Conservation (phyloP, 2,113 vertebrate species). For the Fulica atra region DNA sequence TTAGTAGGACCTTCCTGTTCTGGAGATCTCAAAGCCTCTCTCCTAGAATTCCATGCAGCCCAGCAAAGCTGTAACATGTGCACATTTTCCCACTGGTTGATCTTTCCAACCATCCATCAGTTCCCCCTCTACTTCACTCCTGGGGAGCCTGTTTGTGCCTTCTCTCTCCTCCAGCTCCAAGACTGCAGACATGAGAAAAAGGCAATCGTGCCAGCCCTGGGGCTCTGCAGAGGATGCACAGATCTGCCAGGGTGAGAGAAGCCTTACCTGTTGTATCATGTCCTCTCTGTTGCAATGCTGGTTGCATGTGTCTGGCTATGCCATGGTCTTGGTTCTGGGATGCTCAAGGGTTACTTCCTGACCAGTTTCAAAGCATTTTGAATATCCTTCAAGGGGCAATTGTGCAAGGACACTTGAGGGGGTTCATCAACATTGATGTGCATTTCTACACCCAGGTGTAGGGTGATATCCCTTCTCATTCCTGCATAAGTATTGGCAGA, state of each 20-base stretch:
- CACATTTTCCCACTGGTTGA: background rate
- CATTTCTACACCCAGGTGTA: background rate
- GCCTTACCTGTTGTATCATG: background rate
- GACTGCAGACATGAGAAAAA: background rate
- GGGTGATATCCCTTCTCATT: background rate
- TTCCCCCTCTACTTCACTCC: background rate
- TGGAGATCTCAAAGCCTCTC: background rate
- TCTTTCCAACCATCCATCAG: background rate
- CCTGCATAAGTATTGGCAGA: fast-evolving
- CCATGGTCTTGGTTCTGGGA: background rate
- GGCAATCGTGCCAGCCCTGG: background rate
- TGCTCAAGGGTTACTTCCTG: background rate
- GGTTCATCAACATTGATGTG: background rate
- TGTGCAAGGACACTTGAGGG: background rate
- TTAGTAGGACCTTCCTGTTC: background rate
- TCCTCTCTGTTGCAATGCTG: background rate
- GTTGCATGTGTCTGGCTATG: background rate
- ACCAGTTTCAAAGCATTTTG: background rate
- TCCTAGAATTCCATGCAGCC: background rate
- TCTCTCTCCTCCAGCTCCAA: background rate
- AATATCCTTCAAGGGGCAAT: background rate
- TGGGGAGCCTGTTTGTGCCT: background rate
- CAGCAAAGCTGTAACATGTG: background rate
- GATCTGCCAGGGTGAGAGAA: background rate
- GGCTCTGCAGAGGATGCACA: background rate